Base-by-base conservation (phyloP, 2,113 vertebrate genomes). In the Mesitornis unicolor region DNA sequence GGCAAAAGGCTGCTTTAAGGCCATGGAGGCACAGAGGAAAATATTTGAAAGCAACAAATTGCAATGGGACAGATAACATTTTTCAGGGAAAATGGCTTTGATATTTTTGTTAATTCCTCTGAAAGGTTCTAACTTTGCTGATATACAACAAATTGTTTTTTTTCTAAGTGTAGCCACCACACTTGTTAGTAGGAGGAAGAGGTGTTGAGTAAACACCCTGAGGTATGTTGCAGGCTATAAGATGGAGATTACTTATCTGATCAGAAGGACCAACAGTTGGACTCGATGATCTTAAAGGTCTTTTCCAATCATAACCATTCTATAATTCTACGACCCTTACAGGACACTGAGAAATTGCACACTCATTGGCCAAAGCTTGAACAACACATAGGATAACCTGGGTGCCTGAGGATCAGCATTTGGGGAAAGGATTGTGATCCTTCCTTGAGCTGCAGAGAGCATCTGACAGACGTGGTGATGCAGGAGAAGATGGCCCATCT, bases 371-470 rank as follows among this genome's bases (percentile, higher is more conserved):
- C n/a, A 86, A 81, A 94, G 7, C 33, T 67, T 90, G 33, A 54
- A 21, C 21, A 36, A 57, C 2, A 21, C 0, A 0, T 11, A 73
- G 50, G 16, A 26, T 42, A 57, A 61, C 17, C 8, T 50, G n/a
- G 24, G 11, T 35, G 24, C 1, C 2, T 29, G 28, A 79, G 11
- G 28, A 45, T 38, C 31, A 68, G 16, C n/a, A 33, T 42, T 5
- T 47, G 54, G 29, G 29, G 6, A 50, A 31, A 24, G 16, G 71
- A 19, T 8, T 19, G 8, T 0, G 1, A 6, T 31, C 16, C 16
- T 31, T 63, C 35, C 36, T 51, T n/a, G 70, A 75, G 50, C 45
- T 79, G 33, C 53, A 94, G 59, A 76, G 57, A 87, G 14, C 26
- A 35, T 87, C 45, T 91, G 84, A 75, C 36, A 81, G 65, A 73